Base-by-base conservation (phyloP, 2,888 invertebrate genomes). In the Alentia gelatinosa region DNA sequence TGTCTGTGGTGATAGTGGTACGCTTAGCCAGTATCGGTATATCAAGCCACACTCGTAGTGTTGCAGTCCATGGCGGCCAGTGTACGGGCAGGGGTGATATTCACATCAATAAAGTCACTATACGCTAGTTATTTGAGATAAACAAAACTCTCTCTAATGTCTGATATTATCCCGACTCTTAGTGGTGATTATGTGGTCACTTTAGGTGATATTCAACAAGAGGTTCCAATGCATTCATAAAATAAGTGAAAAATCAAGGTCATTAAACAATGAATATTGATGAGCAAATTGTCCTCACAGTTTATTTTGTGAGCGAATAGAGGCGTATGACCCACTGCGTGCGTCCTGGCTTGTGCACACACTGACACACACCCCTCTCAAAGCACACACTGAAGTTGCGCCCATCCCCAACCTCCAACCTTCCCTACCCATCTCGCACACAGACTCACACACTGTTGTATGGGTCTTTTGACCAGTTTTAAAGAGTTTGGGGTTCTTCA, bases 181-280 rank as follows among this genome's bases (percentile, higher is more conserved):
- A n/a, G 56, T 56, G 19, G 12, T 56, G n/a, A 56, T 56, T 56
- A 56, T 56, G 56, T 56, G 56, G 56, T 56, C 56, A n/a, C 5
- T 56, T 56, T 5, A 56, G 56, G 56, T 56, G 56, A 56, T 56
- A 56, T 56, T 56, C 56, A 56, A 56, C 56, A 56, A n/a, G 23
- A 56, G 56, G 23, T 19, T n/a, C n/a, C 19, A 56, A 1, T 3
- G 56, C 56, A 56, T n/a, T 56, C 56, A 56, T 4, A 56, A 56
- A 74, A 33, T 37, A n/a, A 35, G 79, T 79, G 79, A 39, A 79
- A 79, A 79, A 37, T 39, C 35, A 79, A 39, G 79, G 35, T 39
- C 35, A 37, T 79, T 79, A 35, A 79, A 79, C 79, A 79, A 79
- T 79, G 79, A 79, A 79, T 79, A 79, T 79, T 79, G 79, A 79